These are phyloP conservation scores for Mirounga angustirostris DNA, from an alignment of 2,113 vertebrate species.

Conservation along the genomic window DNA sequence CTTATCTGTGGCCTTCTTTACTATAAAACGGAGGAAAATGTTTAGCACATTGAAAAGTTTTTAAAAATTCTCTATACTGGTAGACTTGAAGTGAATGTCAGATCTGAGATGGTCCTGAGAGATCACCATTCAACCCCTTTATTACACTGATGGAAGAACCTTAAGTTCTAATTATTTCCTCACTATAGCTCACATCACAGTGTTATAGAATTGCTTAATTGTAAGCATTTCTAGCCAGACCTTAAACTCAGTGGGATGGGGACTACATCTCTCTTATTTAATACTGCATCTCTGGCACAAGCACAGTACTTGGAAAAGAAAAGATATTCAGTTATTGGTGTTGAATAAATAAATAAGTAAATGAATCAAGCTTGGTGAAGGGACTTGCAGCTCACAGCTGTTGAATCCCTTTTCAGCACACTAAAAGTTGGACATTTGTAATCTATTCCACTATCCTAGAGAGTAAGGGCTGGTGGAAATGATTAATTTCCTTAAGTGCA, in stretches of 20 bases:
- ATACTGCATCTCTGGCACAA: not conserved
- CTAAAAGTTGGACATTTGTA: not conserved
- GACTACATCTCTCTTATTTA: not conserved
- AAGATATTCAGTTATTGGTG: not conserved
- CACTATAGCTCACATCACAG: not conserved
- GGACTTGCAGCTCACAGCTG: not conserved
- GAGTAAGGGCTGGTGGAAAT: not conserved
- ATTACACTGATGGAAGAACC: constrained; percentile 25
- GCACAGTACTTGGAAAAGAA: not conserved
- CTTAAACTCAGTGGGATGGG: not conserved
- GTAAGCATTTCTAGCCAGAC: constrained; percentile 23
- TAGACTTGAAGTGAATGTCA: constrained; percentile 20
- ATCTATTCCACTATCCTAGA: not conserved
- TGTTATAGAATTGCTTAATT: constrained; percentile 36
- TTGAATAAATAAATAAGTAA: not conserved
- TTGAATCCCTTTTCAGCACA: not conserved
- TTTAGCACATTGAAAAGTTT: constrained; percentile 31
- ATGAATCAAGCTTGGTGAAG: not conserved
- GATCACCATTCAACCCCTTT: not conserved
- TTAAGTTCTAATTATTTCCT: not conserved
- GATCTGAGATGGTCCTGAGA: not conserved
- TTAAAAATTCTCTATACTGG: not conserved
- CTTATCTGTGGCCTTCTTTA: not conserved
- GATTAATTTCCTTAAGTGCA: not conserved
- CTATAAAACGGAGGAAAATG: not conserved